A percentile compares a stretch with the other conserved stretches of the same genome.
Evolutionary conservation across 1,140 invertebrate species (phyloP).

Genomic region (Ceratina australensis): DNA sequence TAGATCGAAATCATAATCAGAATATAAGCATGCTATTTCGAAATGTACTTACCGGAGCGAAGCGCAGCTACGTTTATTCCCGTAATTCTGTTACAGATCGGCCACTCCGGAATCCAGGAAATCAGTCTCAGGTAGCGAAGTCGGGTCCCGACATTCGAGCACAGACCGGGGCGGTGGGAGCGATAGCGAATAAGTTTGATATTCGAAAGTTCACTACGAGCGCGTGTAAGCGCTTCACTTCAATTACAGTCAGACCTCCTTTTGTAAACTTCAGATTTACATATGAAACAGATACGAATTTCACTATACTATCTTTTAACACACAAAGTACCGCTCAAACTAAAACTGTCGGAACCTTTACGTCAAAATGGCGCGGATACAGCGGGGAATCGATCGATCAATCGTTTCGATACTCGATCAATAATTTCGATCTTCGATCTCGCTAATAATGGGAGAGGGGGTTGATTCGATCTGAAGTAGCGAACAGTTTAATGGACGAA

Average conservation of each 20-base stretch:
- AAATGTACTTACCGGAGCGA: background rate
- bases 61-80: background rate
- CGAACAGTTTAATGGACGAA: no score
- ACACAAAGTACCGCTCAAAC: background rate
- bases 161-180: constrained; percentile 60
- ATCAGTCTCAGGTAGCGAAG: constrained; percentile 75
- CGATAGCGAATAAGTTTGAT: constrained; percentile 57
- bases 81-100: constrained; percentile 61
- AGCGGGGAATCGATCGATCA: no score
- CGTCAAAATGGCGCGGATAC: background rate
- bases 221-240: background rate
- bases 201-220: background rate
- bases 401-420: no score
- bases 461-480: no score
- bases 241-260: background rate
- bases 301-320: background rate
- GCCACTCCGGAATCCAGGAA: constrained; percentile 76
- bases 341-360: background rate
- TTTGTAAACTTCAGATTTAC: constrained; percentile 21
- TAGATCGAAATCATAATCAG: no score
- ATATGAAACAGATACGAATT: constrained; percentile 12
- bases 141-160: constrained; percentile 67
- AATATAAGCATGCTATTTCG: background rate
- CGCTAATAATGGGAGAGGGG: no score
- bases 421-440: no score